Evolutionary conservation across 2,113 vertebrate species (phyloP).

Genomic region (Otis tarda): DNA sequence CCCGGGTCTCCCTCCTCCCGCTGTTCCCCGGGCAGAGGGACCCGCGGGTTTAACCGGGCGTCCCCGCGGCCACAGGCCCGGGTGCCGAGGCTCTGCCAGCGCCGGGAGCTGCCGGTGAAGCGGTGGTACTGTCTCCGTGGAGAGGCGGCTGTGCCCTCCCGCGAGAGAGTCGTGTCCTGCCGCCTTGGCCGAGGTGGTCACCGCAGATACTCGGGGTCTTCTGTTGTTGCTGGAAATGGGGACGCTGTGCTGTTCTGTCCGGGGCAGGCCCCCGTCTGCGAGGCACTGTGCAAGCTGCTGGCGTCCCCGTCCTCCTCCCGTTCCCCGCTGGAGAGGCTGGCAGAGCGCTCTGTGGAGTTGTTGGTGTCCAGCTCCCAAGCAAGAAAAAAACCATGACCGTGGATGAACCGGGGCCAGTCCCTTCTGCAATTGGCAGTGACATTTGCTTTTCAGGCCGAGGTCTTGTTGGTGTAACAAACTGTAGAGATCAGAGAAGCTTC

Average conservation of each 20-base stretch:
- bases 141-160: not conserved
- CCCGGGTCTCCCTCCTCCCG: too few relatives aligned
- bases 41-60: not conserved
- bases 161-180: not conserved
- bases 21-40: not conserved
- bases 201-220: not conserved
- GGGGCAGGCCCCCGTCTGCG: not conserved
- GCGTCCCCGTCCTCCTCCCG: accelerated
- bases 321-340: not conserved
- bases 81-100: not conserved
- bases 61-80: accelerated
- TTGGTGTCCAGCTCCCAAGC: not conserved
- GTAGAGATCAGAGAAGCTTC: too few relatives aligned
- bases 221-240: not conserved
- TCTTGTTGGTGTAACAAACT: too few relatives aligned
- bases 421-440: too few relatives aligned
- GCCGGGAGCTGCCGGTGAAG: not conserved
- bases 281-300: not conserved
- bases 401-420: accelerated
- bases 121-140: not conserved
- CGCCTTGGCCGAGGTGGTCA: too few relatives aligned
- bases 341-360: not conserved
- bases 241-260: too few relatives aligned
- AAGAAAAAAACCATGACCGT: accelerated
- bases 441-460: too few relatives aligned